Evolutionary conservation across 2,797 vertebrate species (phyloP), one percentile per base, ranked within the genome.

Genomic region (Hoplostethus atlanticus): DNA sequence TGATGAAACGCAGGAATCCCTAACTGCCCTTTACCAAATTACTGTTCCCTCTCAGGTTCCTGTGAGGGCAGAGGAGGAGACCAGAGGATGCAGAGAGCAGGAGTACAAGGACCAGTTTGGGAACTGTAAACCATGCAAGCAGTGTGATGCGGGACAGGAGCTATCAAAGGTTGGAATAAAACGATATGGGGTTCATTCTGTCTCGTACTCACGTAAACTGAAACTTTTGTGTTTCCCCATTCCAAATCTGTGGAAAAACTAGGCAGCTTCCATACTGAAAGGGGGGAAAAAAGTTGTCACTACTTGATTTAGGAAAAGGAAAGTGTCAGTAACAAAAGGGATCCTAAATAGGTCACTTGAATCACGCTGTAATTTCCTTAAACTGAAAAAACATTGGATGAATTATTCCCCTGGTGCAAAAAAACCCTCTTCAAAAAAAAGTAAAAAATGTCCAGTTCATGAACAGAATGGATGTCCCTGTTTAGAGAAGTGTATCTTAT

Each of bases 111-210:
- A 98, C 78, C 91, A 78, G n/a, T 80, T 89, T 80, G 97, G 97
- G 85, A 96, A 89, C 51, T 99, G 98, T 78, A 83, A 94, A 71
- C 94, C 94, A 63, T 99, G 98, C 91, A 95, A 92, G 81, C 96
- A 97, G 59, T 99, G 98, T 71, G 96, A 97, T 16, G 97, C 97
- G 3, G 98, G 98, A 86, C 96, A 97, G 92, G 97, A 99, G 75
- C 91, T 98, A 25, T 99, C 98, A 76, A 98, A 99, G 96, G 98
- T 98, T 92, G 72, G 84, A 73, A 16, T 53, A 16, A 31, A 51
- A 2, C 48, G 42, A 38, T 30, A 0, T 38, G n/a, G 17, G 46
- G 1, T 42, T 62, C 21, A 17, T 52, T 44, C 15, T 40, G 16
- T 52, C 3, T 53, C 38, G 53, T 55, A 56, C n/a, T 67, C 34